Base-by-base conservation (phyloP, 2,797 vertebrate genomes). In the Geotrypetes seraphini region DNA sequence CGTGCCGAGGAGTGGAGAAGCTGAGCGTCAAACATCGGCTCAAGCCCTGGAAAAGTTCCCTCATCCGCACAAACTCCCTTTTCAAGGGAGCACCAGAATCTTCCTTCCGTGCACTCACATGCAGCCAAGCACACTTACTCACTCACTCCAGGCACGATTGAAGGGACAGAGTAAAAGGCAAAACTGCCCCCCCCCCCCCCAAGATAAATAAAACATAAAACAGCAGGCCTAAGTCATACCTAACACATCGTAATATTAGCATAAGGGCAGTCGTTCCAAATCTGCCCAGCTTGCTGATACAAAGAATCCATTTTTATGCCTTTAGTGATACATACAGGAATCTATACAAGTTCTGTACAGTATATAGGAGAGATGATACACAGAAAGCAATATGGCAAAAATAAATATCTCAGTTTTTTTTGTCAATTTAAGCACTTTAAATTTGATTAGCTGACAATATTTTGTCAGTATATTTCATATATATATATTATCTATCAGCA, bases 321-420 rank as follows among this genome's bases (percentile, higher is more conserved):
- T 68, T 75, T 63, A 52, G 27, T 53, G 63, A 63, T 57, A 73
- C 47, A 59, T 49, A 62, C 53, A 60, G 74, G 69, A 73, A 70
- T 79, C 72, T 73, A 81, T 85, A 84, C 78, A 81, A 69, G 63
- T 47, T 51, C 71, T 72, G 73, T 72, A 80, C 72, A 73, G 73
- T 72, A 80, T 72, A 73, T 77, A 78, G 79, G 63, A 83, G 69
- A 68, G 74, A 77, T 32, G 65, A 78, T 73, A 63, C 22, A 55
- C 64, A 44, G 71, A 72, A 69, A 83, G 84, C 79, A 63, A 71
- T 60, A 78, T 76, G 87, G 83, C 69, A 75, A 79, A 86, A 92
- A 93, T 93, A 95, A 96, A 91, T 96, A 95, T 79, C 83, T 86
- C n/a, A n/a, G n/a, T n/a, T n/a, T n/a, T n/a, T 74, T 81, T 73